These are phyloP conservation scores for Botia kubotai DNA, from an alignment of 2,797 vertebrate genomes.

Conservation along the genomic window DNA sequence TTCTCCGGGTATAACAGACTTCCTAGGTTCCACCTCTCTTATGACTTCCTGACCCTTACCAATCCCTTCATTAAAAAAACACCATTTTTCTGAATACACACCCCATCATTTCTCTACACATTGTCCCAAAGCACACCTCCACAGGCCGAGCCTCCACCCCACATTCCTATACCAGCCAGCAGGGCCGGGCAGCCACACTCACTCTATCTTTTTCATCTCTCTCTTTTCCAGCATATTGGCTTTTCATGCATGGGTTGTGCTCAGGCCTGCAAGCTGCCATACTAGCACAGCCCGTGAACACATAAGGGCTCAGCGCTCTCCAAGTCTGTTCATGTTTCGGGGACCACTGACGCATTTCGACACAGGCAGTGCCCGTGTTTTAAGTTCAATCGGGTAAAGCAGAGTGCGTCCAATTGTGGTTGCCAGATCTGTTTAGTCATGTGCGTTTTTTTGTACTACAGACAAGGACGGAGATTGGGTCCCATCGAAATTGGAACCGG, in stretches of 20 bases:
- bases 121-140: not conserved
- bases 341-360: not conserved
- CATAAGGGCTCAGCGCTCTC: slow-evolving; percentile 36
- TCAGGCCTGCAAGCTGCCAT: slow-evolving; percentile 53
- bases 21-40: no score
- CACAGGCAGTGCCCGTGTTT: not conserved
- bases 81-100: not conserved
- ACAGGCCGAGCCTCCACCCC: slow-evolving; percentile 10
- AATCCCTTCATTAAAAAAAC: no score
- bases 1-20: no score
- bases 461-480: slow-evolving; percentile 8
- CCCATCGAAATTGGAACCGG: not conserved
- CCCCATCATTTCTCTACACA: not conserved
- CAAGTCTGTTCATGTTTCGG: slow-evolving; percentile 18
- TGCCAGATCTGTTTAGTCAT: slow-evolving; percentile 15
- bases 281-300: slow-evolving; percentile 24
- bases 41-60: no score
- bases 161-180: slow-evolving; percentile 13
- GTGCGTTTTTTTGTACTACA: not conserved
- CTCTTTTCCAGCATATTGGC: slow-evolving; percentile 57
- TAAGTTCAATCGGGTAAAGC: not conserved
- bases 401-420: not conserved
- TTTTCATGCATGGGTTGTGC: slow-evolving; percentile 61
- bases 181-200: not conserved
- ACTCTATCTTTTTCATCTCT: slow-evolving; percentile 40